Percentiles rank a stretch among this genome's conserved stretches.
Evolutionary conservation across 2,797 vertebrate genomes (phyloP).

Genomic region (Spheniscus humboldti): DNA sequence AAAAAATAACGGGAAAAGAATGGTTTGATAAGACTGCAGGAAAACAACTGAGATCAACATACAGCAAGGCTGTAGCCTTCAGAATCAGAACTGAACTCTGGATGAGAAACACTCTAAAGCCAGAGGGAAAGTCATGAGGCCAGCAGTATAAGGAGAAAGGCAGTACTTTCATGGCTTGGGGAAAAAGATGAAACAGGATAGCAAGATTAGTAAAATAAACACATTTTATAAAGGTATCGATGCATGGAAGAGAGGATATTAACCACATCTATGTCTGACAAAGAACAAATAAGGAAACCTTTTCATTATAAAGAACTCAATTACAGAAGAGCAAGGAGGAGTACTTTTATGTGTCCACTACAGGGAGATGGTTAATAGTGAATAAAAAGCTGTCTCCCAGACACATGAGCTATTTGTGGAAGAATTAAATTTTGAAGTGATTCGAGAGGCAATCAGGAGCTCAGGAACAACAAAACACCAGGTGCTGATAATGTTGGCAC

Average conservation of each 20-base stretch:
- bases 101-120: background rate
- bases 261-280: background rate
- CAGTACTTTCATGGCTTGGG: background rate
- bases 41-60: background rate
- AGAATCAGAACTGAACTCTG: background rate
- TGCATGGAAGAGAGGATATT: constrained; percentile 3
- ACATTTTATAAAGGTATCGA: background rate
- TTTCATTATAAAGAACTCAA: constrained; percentile 14
- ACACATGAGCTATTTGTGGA: background rate
- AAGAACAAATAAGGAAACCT: background rate
- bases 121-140: background rate
- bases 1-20: background rate
- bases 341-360: background rate
- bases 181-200: background rate
- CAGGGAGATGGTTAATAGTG: background rate
- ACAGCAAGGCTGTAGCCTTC: background rate
- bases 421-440: constrained; percentile 31
- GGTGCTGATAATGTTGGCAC: background rate
- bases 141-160: background rate
- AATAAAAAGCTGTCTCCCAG: background rate
- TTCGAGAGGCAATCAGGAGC: background rate
- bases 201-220: background rate
- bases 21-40: background rate
- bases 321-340: background rate
- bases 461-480: background rate